A percentile compares a stretch with the other conserved stretches of the same genome.
These are phyloP conservation scores for Heliothis virescens DNA, from an alignment of 1,140 invertebrate species.

Conservation along the genomic window DNA sequence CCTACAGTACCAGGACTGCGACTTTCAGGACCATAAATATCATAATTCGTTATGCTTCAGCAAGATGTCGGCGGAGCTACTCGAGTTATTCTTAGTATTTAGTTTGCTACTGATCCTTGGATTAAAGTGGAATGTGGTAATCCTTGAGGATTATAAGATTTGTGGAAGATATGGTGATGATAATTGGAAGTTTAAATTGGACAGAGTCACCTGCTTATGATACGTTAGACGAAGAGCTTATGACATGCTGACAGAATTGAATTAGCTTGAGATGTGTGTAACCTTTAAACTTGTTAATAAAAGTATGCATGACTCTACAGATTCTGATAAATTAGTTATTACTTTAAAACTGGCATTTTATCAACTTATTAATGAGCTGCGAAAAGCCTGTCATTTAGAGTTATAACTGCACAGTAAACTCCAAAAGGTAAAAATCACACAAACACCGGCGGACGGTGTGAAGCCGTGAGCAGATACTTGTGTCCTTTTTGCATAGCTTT, in stretches of 20 bases:
- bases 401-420: neutral
- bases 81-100: conserved; percentile 16
- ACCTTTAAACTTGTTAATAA: no score
- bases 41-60: conserved; percentile 38
- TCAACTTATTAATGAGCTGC: no score
- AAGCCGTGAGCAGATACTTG: conserved; percentile 36
- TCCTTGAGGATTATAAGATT: conserved; percentile 28
- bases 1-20: neutral
- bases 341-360: no score
- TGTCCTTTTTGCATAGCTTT: conserved; percentile 39
- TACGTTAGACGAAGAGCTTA: neutral
- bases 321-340: no score
- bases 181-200: neutral
- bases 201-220: conserved; percentile 12
- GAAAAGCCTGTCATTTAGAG: no score
- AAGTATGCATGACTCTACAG: no score
- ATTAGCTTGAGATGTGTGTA: neutral
- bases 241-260: neutral
- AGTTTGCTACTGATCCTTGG: conserved; percentile 25
- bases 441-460: neutral
- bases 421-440: conserved; percentile 25
- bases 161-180: conserved; percentile 28
- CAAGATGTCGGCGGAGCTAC: conserved; percentile 11
- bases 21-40: conserved; percentile 39
- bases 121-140: conserved; percentile 24